phyloP scores from a whole-genome alignment of 2,888 invertebrate genomes.

The Oxycera nigricornis region DNA sequence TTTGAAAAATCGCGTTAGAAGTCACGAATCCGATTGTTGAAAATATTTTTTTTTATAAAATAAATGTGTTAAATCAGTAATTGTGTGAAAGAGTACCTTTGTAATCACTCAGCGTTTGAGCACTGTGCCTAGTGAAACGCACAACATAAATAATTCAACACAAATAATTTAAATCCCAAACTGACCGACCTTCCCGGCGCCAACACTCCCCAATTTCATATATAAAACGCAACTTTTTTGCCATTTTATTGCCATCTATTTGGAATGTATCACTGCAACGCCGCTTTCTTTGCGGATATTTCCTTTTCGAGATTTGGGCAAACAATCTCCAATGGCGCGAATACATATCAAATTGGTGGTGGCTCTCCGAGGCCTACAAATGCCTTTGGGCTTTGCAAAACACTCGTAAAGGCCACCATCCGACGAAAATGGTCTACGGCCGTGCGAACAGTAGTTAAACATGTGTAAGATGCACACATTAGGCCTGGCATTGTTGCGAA shows the following conservation, averaged over 20 bases:
- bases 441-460: background rate
- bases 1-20: too few relatives aligned
- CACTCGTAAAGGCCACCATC: background rate
- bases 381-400: background rate
- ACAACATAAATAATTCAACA: background rate
- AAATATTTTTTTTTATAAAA: too few relatives aligned
- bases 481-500: background rate
- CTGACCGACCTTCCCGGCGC: background rate
- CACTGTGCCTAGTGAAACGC: too few relatives aligned
- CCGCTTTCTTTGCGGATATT: slow-evolving; percentile 21
- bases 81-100: too few relatives aligned
- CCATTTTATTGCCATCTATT: slow-evolving; percentile 20
- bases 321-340: background rate
- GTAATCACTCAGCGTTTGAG: too few relatives aligned
- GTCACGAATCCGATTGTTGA: too few relatives aligned
- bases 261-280: slow-evolving; percentile 4
- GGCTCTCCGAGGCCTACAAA: background rate
- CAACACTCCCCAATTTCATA: background rate
- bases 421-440: background rate
- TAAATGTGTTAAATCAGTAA: too few relatives aligned
- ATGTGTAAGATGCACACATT: background rate
- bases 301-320: slow-evolving; percentile 1
- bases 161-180: background rate
- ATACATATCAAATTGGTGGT: background rate
- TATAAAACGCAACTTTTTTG: background rate